These are phyloP conservation scores for Agrypnia vestita DNA, from an alignment of 1,140 invertebrate genomes.

Conservation along the genomic window DNA sequence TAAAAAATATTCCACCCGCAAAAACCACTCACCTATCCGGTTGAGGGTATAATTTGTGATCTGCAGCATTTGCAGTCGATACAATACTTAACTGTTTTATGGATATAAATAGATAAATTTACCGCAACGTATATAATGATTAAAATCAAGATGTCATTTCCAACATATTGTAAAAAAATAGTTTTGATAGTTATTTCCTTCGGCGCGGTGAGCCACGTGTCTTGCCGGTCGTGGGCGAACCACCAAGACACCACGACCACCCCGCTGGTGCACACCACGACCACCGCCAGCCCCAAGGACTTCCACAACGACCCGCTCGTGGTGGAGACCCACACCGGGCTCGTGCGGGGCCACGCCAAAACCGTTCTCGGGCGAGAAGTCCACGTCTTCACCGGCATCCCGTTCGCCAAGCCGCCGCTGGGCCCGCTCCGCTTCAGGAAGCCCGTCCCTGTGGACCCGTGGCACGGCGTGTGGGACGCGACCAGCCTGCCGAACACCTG, in stretches of 20 bases:
- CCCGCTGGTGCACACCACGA: conserved; percentile 71
- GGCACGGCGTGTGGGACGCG: conserved; percentile 88
- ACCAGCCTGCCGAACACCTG: conserved; percentile 87
- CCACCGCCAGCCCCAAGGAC: conserved; percentile 71
- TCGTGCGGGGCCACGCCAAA: conserved; percentile 84
- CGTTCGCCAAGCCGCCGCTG: conserved; percentile 94
- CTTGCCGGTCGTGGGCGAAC: conserved; percentile 70
- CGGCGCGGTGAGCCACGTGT: conserved; percentile 41
- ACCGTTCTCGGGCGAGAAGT: conserved; percentile 86
- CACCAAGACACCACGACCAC: conserved; percentile 72
- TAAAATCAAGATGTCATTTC: conserved; percentile 38
- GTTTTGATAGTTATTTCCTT: conserved; percentile 46
- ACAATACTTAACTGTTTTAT: conserved; percentile 12
- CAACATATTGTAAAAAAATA: conserved; percentile 21
- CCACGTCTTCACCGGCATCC: conserved; percentile 94
- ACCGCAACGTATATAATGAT: neutral
- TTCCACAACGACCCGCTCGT: conserved; percentile 81
- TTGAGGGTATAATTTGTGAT: conserved; percentile 46
- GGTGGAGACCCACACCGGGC: conserved; percentile 85
- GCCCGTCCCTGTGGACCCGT: conserved; percentile 88
- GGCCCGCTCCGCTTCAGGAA: conserved; percentile 90
- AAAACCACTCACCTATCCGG: conserved; percentile 56
- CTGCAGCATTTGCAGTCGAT: conserved; percentile 5
- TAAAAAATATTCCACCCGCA: conserved; percentile 51
- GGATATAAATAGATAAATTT: conserved; percentile 24